Evolutionary conservation across 2,113 vertebrate genomes (phyloP).

Genomic region (Microcebus ravelobensis): DNA sequence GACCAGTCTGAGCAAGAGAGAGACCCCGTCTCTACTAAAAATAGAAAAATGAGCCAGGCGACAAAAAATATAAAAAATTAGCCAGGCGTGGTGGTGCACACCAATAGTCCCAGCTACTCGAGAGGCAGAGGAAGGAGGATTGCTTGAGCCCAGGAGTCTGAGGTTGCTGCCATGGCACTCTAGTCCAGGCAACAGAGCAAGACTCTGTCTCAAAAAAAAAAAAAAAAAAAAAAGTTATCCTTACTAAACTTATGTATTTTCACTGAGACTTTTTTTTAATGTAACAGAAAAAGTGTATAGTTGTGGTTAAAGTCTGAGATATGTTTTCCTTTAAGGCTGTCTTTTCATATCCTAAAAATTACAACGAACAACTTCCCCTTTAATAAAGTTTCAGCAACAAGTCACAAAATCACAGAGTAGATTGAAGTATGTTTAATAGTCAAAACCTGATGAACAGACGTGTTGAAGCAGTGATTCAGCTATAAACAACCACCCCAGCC

Average conservation of each 20-base stretch:
- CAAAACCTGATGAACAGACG: not conserved
- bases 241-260: constrained; percentile 24
- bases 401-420: not conserved
- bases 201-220: no score
- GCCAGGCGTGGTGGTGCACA: no score
- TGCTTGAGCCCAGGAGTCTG: no score
- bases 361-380: not conserved
- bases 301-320: constrained; percentile 16
- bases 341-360: constrained; percentile 37
- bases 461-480: not conserved
- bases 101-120: no score
- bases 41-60: no score
- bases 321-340: constrained; percentile 37
- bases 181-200: no score
- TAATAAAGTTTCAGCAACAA: not conserved
- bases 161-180: no score
- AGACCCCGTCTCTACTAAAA: no score
- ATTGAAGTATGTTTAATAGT: not conserved
- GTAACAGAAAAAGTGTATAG: constrained; percentile 24
- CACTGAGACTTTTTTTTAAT: constrained; percentile 32
- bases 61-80: no score
- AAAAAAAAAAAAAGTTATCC: not conserved
- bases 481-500: not conserved
- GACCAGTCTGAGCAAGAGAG: no score
- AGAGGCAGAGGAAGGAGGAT: no score